Conservation (phyloP, 1,140 invertebrate genomes). For the Sycophila sp. region DNA sequence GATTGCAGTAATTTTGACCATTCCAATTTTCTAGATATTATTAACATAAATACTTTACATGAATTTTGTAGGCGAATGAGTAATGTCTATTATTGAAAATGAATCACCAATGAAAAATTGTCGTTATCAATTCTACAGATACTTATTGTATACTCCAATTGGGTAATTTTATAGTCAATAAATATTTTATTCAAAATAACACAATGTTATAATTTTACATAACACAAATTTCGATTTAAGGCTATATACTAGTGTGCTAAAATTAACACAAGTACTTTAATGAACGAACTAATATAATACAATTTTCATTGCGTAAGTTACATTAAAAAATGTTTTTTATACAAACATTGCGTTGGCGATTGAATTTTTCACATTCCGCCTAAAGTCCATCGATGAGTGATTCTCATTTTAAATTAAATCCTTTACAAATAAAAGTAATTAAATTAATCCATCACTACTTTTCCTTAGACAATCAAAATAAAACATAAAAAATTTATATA, state of each 20-base stretch:
- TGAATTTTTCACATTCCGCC: neutral
- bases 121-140: too few relatives aligned
- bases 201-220: constrained; percentile 32
- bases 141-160: too few relatives aligned
- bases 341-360: neutral
- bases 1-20: too few relatives aligned
- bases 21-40: too few relatives aligned
- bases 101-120: too few relatives aligned
- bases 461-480: constrained; percentile 1
- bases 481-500: constrained; percentile 32
- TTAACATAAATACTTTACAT: too few relatives aligned
- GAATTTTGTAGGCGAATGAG: too few relatives aligned
- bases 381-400: neutral
- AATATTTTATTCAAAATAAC: constrained; percentile 38
- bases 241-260: neutral
- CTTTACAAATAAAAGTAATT: constrained; percentile 5
- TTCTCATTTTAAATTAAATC: too few relatives aligned
- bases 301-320: constrained; percentile 1
- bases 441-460: constrained; percentile 12
- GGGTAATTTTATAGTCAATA: constrained; percentile 17
- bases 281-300: constrained; percentile 15
- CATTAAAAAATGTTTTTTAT: constrained; percentile 26
- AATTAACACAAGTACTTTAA: constrained; percentile 17
- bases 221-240: constrained; percentile 32
- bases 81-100: too few relatives aligned